Evolutionary conservation across 2,888 invertebrate genomes (phyloP).

Genomic region (Luperina testacea): DNA sequence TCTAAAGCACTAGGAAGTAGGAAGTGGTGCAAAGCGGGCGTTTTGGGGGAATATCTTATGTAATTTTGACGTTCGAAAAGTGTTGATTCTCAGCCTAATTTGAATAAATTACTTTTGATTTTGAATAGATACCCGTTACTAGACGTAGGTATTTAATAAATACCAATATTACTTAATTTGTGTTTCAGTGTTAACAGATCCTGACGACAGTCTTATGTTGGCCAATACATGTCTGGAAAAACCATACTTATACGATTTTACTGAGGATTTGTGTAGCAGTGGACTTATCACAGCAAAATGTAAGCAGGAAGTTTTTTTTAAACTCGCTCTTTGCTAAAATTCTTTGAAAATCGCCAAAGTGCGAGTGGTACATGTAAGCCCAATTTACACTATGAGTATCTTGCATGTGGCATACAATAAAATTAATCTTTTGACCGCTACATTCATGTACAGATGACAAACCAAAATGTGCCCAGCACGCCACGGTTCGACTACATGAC

Average conservation of each 20-base stretch:
- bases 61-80: too few species aligned
- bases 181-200: constrained; percentile 8
- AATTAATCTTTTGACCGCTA: background rate
- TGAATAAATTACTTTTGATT: too few species aligned
- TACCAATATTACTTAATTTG: background rate
- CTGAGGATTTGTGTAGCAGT: background rate
- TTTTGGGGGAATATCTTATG: too few species aligned
- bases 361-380: background rate
- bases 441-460: too few species aligned
- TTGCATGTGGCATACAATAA: background rate
- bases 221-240: constrained; percentile 3
- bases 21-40: too few species aligned
- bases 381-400: background rate
- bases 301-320: background rate
- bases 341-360: background rate
- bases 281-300: constrained; percentile 4
- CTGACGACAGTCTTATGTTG: background rate
- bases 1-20: too few species aligned
- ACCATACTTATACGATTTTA: constrained; percentile 3
- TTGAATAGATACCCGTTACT: background rate
- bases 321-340: too few species aligned
- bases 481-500: too few species aligned
- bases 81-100: too few species aligned
- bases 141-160: background rate
- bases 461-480: too few species aligned